Evolutionary conservation across 2,797 vertebrate species (phyloP).

Genomic region (Hozukius guyotensis): DNA sequence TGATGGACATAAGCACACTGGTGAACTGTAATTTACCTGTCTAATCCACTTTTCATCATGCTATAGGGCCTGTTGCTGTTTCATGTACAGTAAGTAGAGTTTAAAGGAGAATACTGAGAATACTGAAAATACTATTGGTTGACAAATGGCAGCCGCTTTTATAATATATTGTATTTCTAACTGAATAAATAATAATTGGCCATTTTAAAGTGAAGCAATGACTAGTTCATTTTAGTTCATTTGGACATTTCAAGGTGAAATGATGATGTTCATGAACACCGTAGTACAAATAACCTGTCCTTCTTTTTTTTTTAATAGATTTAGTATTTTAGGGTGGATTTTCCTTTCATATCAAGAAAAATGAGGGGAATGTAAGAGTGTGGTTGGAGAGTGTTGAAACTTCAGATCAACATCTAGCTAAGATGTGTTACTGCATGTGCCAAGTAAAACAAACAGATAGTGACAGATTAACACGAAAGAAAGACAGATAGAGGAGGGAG

Average conservation of each 20-base stretch:
- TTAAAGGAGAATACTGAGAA: neutral
- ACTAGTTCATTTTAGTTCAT: neutral
- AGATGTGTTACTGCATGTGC: neutral
- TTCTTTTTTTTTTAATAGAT: neutral
- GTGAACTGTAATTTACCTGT: neutral
- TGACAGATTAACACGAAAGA: neutral
- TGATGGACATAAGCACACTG: neutral
- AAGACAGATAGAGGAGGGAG: neutral
- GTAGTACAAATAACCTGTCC: neutral
- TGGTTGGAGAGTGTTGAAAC: neutral
- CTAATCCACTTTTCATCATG: neutral
- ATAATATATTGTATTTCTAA: neutral
- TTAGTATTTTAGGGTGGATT: neutral
- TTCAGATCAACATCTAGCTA: neutral
- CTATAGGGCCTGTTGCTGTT: neutral
- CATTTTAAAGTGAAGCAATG: neutral
- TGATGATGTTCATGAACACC: neutral
- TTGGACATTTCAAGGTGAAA: neutral
- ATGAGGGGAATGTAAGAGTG: neutral
- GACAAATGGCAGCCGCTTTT: neutral
- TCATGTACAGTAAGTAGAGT: neutral
- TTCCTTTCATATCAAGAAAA: neutral
- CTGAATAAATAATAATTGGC: neutral
- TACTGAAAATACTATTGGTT: neutral
- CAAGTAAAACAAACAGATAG: slow-evolving; percentile 1